These are phyloP conservation scores for Hecatera dysodea DNA, from an alignment of 2,888 invertebrate species.

Conservation along the genomic window DNA sequence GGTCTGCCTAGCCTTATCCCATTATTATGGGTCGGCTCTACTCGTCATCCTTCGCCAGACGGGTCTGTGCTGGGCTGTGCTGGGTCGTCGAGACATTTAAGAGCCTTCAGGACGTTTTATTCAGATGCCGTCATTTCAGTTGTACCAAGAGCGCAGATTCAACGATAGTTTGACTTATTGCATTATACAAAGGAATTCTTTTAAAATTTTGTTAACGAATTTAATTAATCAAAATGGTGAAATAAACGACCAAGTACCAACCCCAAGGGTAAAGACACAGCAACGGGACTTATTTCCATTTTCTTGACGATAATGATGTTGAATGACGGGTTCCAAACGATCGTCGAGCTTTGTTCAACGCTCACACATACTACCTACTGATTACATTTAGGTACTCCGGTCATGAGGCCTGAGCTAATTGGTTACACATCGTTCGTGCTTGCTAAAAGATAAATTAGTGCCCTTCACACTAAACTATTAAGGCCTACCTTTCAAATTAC, in stretches of 20 bases:
- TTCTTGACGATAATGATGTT: not conserved
- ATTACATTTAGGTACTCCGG: not conserved
- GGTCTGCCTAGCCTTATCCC: too few relatives aligned
- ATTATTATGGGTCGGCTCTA: too few relatives aligned
- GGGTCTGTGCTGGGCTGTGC: too few relatives aligned
- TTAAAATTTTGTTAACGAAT: too few relatives aligned
- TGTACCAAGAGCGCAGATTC: too few relatives aligned
- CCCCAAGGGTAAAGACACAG: not conserved
- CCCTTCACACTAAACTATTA: not conserved
- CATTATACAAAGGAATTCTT: too few relatives aligned
- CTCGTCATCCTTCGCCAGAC: too few relatives aligned
- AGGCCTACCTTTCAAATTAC: conserved; percentile 1
- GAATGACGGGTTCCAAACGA: conserved; percentile 15
- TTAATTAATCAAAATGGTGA: not conserved
- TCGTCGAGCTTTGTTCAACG: not conserved
- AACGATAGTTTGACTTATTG: too few relatives aligned
- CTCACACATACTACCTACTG: too few relatives aligned
- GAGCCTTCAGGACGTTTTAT: too few relatives aligned
- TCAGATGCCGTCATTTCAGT: too few relatives aligned
- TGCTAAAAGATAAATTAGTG: not conserved
- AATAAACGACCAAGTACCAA: not conserved
- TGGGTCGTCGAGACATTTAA: too few relatives aligned
- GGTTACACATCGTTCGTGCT: not conserved
- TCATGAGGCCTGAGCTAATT: not conserved
- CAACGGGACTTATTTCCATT: conserved; percentile 11